Percentiles rank a stretch among this genome's conserved stretches.
Conservation (phyloP, 1,140 invertebrate species). For the Ceratina australensis region DNA sequence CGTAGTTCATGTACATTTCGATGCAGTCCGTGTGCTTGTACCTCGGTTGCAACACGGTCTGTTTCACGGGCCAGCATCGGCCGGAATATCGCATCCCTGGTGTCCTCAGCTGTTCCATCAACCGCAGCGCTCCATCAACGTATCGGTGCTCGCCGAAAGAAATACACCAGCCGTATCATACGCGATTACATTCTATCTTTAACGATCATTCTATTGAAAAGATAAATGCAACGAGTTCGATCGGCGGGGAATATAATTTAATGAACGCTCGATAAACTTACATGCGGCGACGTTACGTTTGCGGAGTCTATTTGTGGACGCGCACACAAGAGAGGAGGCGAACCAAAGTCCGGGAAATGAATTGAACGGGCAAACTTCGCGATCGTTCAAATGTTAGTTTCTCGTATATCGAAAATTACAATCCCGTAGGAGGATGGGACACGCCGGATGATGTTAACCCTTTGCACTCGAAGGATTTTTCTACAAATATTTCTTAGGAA, state of each 20-base stretch:
- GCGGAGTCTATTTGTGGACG: not conserved
- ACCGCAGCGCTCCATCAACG: not conserved
- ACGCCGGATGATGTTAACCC: constrained; percentile 1
- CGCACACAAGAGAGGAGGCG: too few relatives aligned
- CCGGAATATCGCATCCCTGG: constrained; percentile 3
- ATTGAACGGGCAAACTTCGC: not conserved
- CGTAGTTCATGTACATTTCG: constrained; percentile 23
- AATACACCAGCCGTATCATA: not conserved
- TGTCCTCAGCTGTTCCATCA: not conserved
- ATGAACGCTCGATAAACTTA: too few relatives aligned
- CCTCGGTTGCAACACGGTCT: constrained; percentile 28
- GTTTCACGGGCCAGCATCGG: constrained; percentile 9
- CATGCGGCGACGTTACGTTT: not conserved
- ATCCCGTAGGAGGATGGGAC: not conserved
- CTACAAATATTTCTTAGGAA: too few relatives aligned
- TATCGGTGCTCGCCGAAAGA: not conserved
- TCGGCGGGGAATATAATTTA: too few relatives aligned
- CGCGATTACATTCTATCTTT: not conserved
- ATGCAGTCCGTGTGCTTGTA: constrained; percentile 24
- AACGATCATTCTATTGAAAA: too few relatives aligned
- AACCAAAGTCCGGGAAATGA: not conserved
- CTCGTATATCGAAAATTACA: constrained; percentile 16
- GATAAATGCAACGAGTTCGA: too few relatives aligned
- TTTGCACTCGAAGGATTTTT: too few relatives aligned
- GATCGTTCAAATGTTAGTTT: not conserved